Conservation (phyloP, 2,797 vertebrate genomes). For the Toxotes lorentzi region DNA sequence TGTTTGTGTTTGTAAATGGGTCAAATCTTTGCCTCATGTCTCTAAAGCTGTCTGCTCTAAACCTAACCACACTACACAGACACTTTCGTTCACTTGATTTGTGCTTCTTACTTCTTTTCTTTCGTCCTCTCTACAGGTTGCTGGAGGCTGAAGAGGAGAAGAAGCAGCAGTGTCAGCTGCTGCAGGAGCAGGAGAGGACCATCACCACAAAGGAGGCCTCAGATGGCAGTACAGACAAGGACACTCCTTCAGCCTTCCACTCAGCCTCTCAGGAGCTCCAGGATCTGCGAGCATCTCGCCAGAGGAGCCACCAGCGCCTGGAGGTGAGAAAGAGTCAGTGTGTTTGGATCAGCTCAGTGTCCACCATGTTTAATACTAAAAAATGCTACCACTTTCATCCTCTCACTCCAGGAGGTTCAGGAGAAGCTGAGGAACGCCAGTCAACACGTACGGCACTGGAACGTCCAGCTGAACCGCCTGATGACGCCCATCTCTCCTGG, state of each 20-base stretch:
- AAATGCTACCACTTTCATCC: not conserved
- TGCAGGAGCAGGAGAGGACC: conserved; percentile 78
- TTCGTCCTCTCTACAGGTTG: conserved; percentile 66
- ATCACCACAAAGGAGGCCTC: conserved; percentile 44
- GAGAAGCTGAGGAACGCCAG: conserved; percentile 81
- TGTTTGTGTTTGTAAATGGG: not conserved
- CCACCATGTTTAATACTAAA: not conserved
- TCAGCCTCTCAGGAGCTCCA: conserved; percentile 81
- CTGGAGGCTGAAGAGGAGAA: conserved; percentile 84
- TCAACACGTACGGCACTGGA: conserved; percentile 85
- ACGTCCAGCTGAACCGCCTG: conserved; percentile 85
- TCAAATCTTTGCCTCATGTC: not conserved
- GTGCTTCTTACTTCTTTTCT: not conserved
- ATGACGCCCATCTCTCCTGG: conserved; percentile 86
- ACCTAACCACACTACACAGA: not conserved
- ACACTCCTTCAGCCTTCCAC: conserved; percentile 72
- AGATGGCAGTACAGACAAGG: not conserved
- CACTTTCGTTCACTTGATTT: not conserved
- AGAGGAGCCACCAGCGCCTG: conserved; percentile 77
- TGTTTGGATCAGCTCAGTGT: not conserved
- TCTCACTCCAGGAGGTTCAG: conserved; percentile 78
- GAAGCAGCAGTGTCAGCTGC: conserved; percentile 76
- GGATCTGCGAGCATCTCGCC: conserved; percentile 72
- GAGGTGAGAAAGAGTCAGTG: conserved; percentile 62
- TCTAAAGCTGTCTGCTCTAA: not conserved